Evolutionary conservation across 2,113 vertebrate species (phyloP), one percentile per base, ranked within the genome.

Genomic region (Octodon degus): DNA sequence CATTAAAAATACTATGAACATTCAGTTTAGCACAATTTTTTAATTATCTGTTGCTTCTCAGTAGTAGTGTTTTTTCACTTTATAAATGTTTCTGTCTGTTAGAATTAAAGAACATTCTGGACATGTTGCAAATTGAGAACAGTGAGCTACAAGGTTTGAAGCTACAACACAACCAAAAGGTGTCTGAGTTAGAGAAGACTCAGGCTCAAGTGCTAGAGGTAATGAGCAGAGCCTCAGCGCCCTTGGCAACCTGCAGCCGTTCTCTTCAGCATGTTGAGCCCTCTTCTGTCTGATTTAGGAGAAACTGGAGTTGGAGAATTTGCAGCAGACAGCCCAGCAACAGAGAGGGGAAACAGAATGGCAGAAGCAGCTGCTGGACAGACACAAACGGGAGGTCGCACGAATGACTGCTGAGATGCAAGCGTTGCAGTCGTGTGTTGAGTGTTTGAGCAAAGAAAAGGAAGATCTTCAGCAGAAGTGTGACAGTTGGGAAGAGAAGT

Each of bases 91-190:
- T 96, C 55, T 83, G 43, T 81, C 76, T 76, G 0, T 96, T 96
- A 99, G 99, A 99, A 95, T 96, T 99, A 86, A 99, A 99, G 94
- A 98, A 98, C 50, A 92, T 99, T 87, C 96, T 99, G 96, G 99
- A 99, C 97, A 98, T 98, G 97, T 80, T 99, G 86, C 98, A 99
- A 70, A 96, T 99, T 92, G 99, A 99, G 97, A 98, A 96, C 47
- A 98, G 87, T 8, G 98, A 99, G 65, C 97, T 99, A 0, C 96
- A 98, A 92, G 96, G 97, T 53, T 83, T 99, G 95, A 99, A 98
- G 76, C 89, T 98, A 1, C 99, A 99, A 9, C 98, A 98, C 27
- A 96, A 98, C 16, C 98, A 99, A 89, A 99, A 98, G 88, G 24
- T 99, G 17, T 93, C 97, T 0, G 99, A 99, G 84, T 95, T 99